Base-by-base conservation (phyloP, 2,113 vertebrate species). In the Pollimyrus isidori region DNA sequence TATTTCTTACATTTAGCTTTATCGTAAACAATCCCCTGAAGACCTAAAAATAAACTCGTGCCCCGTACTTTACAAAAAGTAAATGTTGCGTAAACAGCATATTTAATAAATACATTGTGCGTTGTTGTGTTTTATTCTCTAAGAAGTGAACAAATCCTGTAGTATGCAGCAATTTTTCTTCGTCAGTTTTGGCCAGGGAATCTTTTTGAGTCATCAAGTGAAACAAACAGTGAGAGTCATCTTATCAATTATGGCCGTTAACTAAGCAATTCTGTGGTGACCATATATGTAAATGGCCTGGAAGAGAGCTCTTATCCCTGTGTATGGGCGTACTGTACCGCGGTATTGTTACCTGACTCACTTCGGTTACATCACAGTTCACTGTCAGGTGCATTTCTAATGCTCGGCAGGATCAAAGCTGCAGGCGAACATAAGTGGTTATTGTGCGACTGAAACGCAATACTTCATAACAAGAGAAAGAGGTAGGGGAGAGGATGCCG, bases 361-460 rank as follows among this genome's bases (percentile, higher is more conserved):
- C 83, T 89, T 42, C 82, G 86, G 87, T 88, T 48, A 85, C 87
- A 45, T 89, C 84, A 58, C 88, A 49, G 88, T 91, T 93, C 92
- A 30, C 91, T 90, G 93, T 95, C 93, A 93, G 93, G 93, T 95
- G 92, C 89, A 84, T 91, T 92, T 10, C 91, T 91, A 89, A 86
- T 86, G 62, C 87, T 45, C 39, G 82, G 89, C 26, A 3, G 92
- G 93, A 94, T 94, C 93, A 92, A 94, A 95, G 93, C 86, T 89
- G 26, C 45, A 87, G 91, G 89, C 87, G 92, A 92, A 93, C 49
- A 90, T 92, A 91, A 92, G 86, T 89, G 92, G 89, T 90, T 91
- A 91, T 89, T 92, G 93, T 91, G 89, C 91, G 88, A 73, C 62
- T 90, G 94, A 93, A 94, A 95, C 90, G 76, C 89, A 90, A 90